Evolutionary conservation across 23 tunicate species (phyloP), one percentile per base, ranked within the genome.

Genomic region (Corella eumyota): DNA sequence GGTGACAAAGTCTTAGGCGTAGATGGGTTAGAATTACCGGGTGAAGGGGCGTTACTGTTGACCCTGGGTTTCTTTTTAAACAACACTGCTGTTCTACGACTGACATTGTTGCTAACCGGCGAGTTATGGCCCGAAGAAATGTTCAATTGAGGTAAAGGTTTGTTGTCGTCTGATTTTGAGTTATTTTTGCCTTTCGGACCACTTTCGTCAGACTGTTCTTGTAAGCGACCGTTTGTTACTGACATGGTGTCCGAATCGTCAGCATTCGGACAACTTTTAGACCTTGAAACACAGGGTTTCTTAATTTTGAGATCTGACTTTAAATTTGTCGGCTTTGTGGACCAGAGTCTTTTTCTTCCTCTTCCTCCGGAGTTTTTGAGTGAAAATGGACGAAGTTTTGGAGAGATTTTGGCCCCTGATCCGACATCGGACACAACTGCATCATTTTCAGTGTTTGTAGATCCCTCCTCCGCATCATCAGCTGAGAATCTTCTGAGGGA

Each of bases 31-130:
- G n/a, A n/a, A n/a, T n/a, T n/a, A n/a, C n/a, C n/a, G n/a, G n/a
- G n/a, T n/a, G n/a, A n/a, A n/a, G n/a, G n/a, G n/a, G n/a, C n/a
- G n/a, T n/a, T n/a, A n/a, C n/a, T n/a, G n/a, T n/a, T n/a, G n/a
- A n/a, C n/a, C n/a, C 70, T 58, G 66, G 65, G 61, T 51, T 82
- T 82, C 49, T 82, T 82, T 36, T 68, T 74, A 48, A 82, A 82
- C 3, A 82, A 65, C 32, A 82, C 92, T 50, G 92, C 79, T 0
- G 92, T 75, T 28, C 92, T 46, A 2, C 92, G 80, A 37, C 56
- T 73, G 23, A 82, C 92, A 57, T 72, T 79, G 9, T 28, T 38
- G 69, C 69, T 61, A 15, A 13, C 28, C 20, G 45, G 47, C 66
- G 46, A 24, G 46, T 47, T 37, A n/a, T 36, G 47, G 48, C 19